Evolutionary conservation across 2,113 vertebrate genomes (phyloP).

Genomic region (Amia ocellicauda): DNA sequence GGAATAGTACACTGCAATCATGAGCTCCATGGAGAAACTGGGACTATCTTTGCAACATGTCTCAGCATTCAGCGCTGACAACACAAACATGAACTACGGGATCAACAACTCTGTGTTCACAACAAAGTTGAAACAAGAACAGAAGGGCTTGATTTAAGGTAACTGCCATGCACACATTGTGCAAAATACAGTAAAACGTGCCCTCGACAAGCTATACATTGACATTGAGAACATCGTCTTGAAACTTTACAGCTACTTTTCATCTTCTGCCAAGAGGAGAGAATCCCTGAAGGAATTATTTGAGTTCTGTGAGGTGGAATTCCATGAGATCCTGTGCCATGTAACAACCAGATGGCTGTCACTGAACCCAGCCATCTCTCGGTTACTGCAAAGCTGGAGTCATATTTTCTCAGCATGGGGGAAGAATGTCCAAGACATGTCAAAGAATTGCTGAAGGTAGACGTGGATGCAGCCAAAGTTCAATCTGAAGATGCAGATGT

Average conservation of each 20-base stretch:
- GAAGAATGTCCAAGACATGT: constrained; percentile 27
- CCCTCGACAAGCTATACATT: constrained; percentile 19
- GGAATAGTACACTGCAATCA: constrained; percentile 12
- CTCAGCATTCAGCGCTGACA: constrained; percentile 31
- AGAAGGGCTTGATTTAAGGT: constrained; percentile 23
- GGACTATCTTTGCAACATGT: constrained; percentile 25
- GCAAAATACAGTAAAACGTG: constrained; percentile 34
- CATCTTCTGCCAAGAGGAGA: constrained; percentile 21
- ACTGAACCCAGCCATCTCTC: constrained; percentile 26
- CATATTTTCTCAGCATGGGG: constrained; percentile 23
- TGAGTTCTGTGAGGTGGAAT: constrained; percentile 29
- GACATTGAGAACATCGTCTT: constrained; percentile 18
- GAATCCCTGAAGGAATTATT: constrained; percentile 26
- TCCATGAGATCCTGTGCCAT: constrained; percentile 24
- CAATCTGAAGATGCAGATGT: background rate
- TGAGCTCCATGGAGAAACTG: constrained; percentile 12
- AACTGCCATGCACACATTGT: constrained; percentile 37
- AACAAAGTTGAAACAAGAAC: constrained; percentile 14
- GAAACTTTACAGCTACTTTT: constrained; percentile 24
- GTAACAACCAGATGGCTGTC: constrained; percentile 29
- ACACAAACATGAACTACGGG: constrained; percentile 28
- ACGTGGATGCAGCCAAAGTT: background rate
- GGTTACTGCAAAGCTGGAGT: constrained; percentile 26
- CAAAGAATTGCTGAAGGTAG: constrained; percentile 25
- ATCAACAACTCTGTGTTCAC: constrained; percentile 30